phyloP scores from a whole-genome alignment of 2,113 vertebrate species.

The Suricata suricatta region DNA sequence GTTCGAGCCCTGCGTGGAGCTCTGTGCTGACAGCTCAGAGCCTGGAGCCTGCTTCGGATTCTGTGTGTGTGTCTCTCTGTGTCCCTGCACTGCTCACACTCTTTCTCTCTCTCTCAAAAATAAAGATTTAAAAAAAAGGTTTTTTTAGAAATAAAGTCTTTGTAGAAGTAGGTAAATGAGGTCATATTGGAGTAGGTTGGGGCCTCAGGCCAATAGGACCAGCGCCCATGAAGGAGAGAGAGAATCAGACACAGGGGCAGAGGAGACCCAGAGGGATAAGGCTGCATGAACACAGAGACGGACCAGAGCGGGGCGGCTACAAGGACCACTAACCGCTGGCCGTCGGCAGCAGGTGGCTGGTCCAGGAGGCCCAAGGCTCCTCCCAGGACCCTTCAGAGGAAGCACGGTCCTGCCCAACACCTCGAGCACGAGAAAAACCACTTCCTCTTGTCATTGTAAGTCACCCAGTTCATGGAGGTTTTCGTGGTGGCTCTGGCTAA shows the following conservation, averaged over 20 bases:
- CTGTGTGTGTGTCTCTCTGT: too few relatives aligned
- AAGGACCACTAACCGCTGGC: fast-evolving
- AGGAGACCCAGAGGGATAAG: background rate
- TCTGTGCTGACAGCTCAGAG: too few relatives aligned
- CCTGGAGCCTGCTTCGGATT: too few relatives aligned
- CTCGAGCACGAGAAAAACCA: too few relatives aligned
- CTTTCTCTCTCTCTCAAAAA: too few relatives aligned
- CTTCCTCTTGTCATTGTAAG: background rate
- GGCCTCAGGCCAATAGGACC: background rate
- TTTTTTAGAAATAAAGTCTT: background rate
- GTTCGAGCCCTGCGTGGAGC: fast-evolving
- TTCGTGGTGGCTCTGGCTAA: background rate
- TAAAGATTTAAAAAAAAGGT: too few relatives aligned
- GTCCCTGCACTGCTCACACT: too few relatives aligned
- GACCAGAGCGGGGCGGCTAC: background rate
- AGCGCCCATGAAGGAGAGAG: background rate
- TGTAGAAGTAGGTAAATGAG: background rate
- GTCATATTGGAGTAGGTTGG: too few relatives aligned
- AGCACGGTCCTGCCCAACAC: fast-evolving
- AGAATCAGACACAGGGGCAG: background rate
- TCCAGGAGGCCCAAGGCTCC: background rate
- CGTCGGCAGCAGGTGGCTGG: too few relatives aligned
- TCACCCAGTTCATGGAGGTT: too few relatives aligned
- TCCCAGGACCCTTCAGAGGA: fast-evolving
- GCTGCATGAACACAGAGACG: background rate